Evolutionary conservation across 2,888 invertebrate genomes (phyloP).

Genomic region (Cataglyphis cursor): DNA sequence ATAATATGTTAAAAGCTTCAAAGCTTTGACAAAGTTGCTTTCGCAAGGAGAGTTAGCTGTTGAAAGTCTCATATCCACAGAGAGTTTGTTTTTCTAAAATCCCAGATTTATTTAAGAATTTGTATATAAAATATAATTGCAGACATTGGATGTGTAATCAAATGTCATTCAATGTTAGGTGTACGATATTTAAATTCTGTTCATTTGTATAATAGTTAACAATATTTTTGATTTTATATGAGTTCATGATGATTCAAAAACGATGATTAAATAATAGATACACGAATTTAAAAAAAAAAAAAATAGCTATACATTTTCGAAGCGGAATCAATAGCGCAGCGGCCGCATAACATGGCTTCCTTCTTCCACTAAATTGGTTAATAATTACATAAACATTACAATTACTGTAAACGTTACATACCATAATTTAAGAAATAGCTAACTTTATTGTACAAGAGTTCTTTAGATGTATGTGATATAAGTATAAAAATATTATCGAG

Average conservation of each 20-base stretch:
- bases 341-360: slow-evolving; percentile 67
- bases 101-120: slow-evolving; percentile 39
- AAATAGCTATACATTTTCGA: slow-evolving; percentile 28
- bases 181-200: slow-evolving; percentile 48
- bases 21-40: slow-evolving; percentile 5
- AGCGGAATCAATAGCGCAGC: slow-evolving; percentile 18
- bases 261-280: not conserved
- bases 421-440: slow-evolving; percentile 79
- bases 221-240: not conserved
- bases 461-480: slow-evolving; percentile 75
- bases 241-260: slow-evolving; percentile 5
- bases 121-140: slow-evolving; percentile 47
- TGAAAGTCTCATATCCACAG: not conserved
- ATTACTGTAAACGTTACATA: slow-evolving; percentile 76
- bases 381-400: slow-evolving; percentile 41
- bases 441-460: slow-evolving; percentile 77
- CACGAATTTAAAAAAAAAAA: not conserved
- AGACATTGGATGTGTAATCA: slow-evolving; percentile 6
- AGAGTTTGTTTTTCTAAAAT: slow-evolving; percentile 14
- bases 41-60: slow-evolving; percentile 1
- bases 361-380: slow-evolving; percentile 73
- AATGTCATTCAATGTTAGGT: slow-evolving; percentile 32
- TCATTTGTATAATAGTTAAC: slow-evolving; percentile 8
- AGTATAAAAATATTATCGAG: slow-evolving; percentile 59
- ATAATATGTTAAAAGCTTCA: slow-evolving; percentile 1